Evolutionary conservation across 2,113 vertebrate genomes (phyloP).

Genomic region (Ailurus styani): DNA sequence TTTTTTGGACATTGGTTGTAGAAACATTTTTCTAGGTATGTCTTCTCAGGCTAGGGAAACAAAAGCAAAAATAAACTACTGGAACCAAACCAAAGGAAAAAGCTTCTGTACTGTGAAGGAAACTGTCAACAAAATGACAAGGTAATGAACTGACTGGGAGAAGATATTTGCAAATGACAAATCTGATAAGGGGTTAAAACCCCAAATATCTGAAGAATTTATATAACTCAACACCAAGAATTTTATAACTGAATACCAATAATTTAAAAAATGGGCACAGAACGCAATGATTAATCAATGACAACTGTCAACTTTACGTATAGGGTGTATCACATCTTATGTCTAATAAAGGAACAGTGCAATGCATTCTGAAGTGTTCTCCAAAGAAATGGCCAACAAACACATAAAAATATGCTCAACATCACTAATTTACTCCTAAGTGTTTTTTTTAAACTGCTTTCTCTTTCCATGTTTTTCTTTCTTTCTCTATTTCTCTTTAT

Average conservation of each 20-base stretch:
- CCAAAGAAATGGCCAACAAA: neutral
- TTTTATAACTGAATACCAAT: neutral
- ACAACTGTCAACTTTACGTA: neutral
- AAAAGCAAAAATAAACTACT: neutral
- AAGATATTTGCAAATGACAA: neutral
- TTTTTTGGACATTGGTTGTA: neutral
- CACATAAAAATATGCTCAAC: neutral
- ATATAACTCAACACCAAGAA: neutral
- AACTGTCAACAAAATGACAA: neutral
- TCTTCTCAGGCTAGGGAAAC: neutral
- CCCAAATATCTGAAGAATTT: neutral
- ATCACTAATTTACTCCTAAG: neutral
- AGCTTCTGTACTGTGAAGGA: neutral
- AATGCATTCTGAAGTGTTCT: constrained; percentile 2
- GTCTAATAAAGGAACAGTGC: neutral
- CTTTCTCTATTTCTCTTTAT: neutral
- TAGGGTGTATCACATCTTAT: neutral
- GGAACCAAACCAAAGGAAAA: neutral
- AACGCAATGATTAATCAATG: neutral
- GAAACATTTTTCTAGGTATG: neutral
- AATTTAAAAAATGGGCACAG: neutral
- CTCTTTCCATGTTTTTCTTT: neutral
- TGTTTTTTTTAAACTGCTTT: neutral
- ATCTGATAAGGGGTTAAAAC: neutral
- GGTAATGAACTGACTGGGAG: neutral